Conservation (phyloP, 2,113 vertebrate genomes). For the Tychaedon coryphoeus region DNA sequence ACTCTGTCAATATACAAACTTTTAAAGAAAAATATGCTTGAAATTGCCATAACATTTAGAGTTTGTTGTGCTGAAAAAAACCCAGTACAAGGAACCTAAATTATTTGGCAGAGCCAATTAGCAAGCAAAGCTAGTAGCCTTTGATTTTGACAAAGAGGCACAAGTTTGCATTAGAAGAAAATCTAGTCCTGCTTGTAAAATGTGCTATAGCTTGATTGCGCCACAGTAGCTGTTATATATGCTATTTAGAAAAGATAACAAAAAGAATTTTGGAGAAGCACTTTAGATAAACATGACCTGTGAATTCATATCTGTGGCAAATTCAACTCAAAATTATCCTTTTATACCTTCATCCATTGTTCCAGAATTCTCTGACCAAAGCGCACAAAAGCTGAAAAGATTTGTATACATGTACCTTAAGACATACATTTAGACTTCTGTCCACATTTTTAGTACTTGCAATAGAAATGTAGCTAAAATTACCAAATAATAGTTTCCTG, state of each 20-base stretch:
- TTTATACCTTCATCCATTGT: not conserved
- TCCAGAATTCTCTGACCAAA: not conserved
- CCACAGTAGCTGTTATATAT: not conserved
- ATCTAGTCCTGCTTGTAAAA: not conserved
- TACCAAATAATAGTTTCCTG: not conserved
- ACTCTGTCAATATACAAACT: not conserved
- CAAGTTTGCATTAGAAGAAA: not conserved
- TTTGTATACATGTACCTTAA: not conserved
- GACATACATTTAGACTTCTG: not conserved
- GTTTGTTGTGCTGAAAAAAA: not conserved
- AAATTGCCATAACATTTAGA: not conserved
- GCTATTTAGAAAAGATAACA: not conserved
- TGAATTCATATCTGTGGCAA: not conserved
- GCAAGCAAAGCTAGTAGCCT: not conserved
- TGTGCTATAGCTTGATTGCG: not conserved
- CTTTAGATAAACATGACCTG: not conserved
- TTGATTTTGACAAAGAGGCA: not conserved
- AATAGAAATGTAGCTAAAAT: not conserved
- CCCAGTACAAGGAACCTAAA: not conserved
- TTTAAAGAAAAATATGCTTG: not conserved
- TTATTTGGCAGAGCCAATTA: not conserved
- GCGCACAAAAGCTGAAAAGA: not conserved
- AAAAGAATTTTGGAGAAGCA: not conserved
- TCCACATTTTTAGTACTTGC: not conserved
- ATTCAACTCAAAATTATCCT: not conserved